Evolutionary conservation across 2,113 vertebrate genomes (phyloP).

Genomic region (Oenanthe oenanthe): DNA sequence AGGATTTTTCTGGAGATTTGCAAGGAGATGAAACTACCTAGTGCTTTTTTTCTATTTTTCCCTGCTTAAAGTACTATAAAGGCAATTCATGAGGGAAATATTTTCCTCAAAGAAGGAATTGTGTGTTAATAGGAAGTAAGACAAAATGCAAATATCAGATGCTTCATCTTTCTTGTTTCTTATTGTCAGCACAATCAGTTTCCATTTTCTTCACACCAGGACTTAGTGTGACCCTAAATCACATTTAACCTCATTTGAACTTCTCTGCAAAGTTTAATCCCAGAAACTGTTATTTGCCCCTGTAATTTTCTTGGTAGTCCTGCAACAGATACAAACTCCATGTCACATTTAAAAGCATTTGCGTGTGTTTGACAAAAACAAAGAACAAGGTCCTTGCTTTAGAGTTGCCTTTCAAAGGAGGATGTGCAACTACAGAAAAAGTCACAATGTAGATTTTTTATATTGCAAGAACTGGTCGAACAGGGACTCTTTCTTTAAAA

Average conservation of each 20-base stretch:
- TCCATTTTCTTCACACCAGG: not conserved
- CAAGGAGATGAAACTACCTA: not conserved
- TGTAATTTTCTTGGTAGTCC: not conserved
- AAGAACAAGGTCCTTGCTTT: not conserved
- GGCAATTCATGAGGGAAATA: not conserved
- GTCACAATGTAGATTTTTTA: not conserved
- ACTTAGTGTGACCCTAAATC: not conserved
- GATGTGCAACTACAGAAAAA: not conserved
- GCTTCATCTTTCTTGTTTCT: not conserved
- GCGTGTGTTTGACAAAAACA: not conserved
- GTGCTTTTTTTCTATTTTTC: not conserved
- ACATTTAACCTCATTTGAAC: not conserved
- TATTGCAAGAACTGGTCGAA: not conserved
- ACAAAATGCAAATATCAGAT: not conserved
- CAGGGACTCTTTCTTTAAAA: not conserved
- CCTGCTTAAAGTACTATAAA: not conserved
- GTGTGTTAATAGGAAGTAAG: not conserved
- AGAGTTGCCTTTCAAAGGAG: not conserved
- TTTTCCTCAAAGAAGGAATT: not conserved
- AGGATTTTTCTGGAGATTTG: not conserved
- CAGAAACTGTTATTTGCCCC: not conserved
- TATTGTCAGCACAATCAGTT: not conserved
- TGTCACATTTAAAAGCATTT: not conserved
- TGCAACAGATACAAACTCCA: not conserved
- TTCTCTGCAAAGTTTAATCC: not conserved